A percentile compares a stretch with the other conserved stretches of the same genome.
phyloP scores from a whole-genome alignment of 2,888 invertebrate genomes.

The Tridacna crocea region DNA sequence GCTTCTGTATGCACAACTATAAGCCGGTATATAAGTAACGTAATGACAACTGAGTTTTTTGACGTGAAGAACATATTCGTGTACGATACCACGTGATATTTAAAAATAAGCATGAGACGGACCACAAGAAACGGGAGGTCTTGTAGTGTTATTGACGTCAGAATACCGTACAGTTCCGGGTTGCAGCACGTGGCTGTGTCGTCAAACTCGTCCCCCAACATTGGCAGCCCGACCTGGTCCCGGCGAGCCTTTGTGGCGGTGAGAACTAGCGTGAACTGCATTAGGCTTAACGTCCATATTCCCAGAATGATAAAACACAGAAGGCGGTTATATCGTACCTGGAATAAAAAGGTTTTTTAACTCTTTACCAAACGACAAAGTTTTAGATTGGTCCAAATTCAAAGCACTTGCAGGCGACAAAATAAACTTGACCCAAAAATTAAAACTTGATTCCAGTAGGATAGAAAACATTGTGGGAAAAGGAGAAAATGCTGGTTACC shows the following conservation, averaged over 20 bases:
- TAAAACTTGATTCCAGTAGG: too few relatives aligned
- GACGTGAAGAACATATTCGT: conserved; percentile 99
- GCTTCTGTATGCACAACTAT: conserved; percentile 82
- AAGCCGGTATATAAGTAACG: conserved; percentile 93
- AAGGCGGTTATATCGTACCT: conserved; percentile 88
- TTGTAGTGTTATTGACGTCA: conserved; percentile 81
- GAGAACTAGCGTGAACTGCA: conserved; percentile 97
- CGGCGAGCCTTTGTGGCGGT: conserved; percentile 89
- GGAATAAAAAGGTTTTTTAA: conserved; percentile 34
- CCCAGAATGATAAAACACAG: conserved; percentile 93
- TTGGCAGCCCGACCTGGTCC: conserved; percentile 77
- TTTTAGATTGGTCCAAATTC: too few relatives aligned
- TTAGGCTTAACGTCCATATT: conserved; percentile 96
- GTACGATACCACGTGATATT: conserved; percentile 95
- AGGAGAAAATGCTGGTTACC: too few relatives aligned
- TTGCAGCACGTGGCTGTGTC: conserved; percentile 69
- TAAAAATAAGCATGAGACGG: conserved; percentile 91
- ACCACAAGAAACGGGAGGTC: conserved; percentile 83
- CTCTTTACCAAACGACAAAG: too few relatives aligned
- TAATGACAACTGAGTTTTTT: conserved; percentile 94
- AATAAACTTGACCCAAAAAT: too few relatives aligned
- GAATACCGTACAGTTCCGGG: conserved; percentile 75
- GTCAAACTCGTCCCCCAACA: conserved; percentile 33
- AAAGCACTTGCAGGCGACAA: too few relatives aligned
- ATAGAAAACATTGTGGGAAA: too few relatives aligned